Conservation (phyloP, 2,797 vertebrate species). For the Enoplosus armatus region DNA sequence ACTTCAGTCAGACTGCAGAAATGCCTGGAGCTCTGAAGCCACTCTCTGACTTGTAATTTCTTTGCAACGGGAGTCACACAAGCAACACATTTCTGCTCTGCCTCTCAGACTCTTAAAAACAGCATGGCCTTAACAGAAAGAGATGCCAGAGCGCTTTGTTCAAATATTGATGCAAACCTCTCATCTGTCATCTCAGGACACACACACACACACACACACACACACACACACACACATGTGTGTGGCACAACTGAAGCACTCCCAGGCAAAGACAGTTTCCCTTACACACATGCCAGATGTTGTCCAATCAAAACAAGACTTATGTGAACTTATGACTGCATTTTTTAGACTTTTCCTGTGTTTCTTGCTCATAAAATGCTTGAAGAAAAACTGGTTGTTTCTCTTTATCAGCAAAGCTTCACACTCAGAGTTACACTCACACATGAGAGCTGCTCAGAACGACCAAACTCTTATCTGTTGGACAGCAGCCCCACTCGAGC, state of each 20-base stretch:
- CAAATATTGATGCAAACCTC: conserved; percentile 82
- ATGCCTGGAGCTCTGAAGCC: conserved; percentile 45
- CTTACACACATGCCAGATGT: conserved; percentile 52
- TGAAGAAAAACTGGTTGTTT: neutral
- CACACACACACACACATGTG: conserved; percentile 22
- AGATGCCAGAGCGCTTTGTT: conserved; percentile 77
- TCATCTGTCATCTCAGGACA: conserved; percentile 74
- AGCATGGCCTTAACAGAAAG: conserved; percentile 68
- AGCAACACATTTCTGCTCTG: conserved; percentile 50
- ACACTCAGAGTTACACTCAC: conserved; percentile 10
- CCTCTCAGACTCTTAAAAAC: conserved; percentile 63
- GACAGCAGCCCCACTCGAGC: conserved; percentile 13
- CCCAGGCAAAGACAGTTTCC: conserved; percentile 28
- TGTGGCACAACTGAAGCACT: conserved; percentile 32
- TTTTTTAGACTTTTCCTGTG: conserved; percentile 1
- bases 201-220: conserved; percentile 18
- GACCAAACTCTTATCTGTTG: conserved; percentile 32
- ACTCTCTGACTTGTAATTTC: conserved; percentile 64
- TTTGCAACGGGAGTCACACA: conserved; percentile 53
- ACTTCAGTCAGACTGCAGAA: conserved; percentile 62
- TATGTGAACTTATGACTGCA: too few relatives aligned
- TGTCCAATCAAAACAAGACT: conserved; percentile 55
- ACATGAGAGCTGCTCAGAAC: conserved; percentile 19
- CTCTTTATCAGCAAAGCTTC: conserved; percentile 22
- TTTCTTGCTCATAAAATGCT: conserved; percentile 5